Base-by-base conservation (phyloP, 2,797 vertebrate species). In the Pyrrhura leucotis region DNA sequence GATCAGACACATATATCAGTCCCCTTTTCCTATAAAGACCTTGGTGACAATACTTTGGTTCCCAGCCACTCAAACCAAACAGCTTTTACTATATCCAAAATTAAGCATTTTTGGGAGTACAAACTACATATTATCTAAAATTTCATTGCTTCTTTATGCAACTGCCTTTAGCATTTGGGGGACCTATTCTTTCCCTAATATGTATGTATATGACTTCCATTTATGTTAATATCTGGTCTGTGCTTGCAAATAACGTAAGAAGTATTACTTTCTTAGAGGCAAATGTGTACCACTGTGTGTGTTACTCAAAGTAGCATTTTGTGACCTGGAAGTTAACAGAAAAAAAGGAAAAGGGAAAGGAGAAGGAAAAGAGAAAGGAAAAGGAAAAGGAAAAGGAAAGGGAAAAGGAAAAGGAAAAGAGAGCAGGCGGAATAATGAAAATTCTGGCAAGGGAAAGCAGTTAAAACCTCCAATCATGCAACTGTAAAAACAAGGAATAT, bases 61-160 rank as follows among this genome's bases (percentile, higher is more conserved):
- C 74, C 47, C 61, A 89, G 50, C 51, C 82, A 63, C 65, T 96
- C 81, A 92, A 88, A 90, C 35, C 37, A 82, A 93, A 82, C 47
- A 89, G 65, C 69, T 79, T 86, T 88, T 73, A 77, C 61, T 68
- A 14, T 89, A 83, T 58, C n/a, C 29, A 85, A 96, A 95, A 94
- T 59, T 54, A 96, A 86, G 48, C 65, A 61, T 92, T 96, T 85
- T 51, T 90, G 83, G 44, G 85, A 96, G 82, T 94, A 83, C 40
- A 17, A 53, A 62, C 54, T 86, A 78, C 21, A 51, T 95, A 95
- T 93, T 94, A 96, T 53, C 81, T 78, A 90, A 94, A 97, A 77
- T 79, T 88, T 89, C 75, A 90, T 40, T 95, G 29, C 68, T 92
- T 85, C 82, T 81, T 85, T 88, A 73, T 95, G 80, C 95, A 97